Percentiles rank a stretch among this genome's conserved stretches.
Conservation (phyloP, 2,797 vertebrate species). For the Diplodus puntazzo region DNA sequence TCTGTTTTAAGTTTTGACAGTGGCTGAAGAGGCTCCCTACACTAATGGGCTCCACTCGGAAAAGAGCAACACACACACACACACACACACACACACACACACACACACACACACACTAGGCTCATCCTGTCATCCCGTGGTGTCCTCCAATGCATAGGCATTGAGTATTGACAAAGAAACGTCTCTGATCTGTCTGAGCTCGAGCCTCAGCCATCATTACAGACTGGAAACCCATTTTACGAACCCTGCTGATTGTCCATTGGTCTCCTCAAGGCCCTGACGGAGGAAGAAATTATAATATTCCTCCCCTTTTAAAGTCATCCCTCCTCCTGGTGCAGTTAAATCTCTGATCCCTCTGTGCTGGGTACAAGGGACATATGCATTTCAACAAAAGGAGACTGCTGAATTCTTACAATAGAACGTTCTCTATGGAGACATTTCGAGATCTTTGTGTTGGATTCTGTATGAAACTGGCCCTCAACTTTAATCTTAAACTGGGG, state of each 20-base stretch:
- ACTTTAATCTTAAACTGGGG: too few species aligned
- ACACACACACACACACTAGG: constrained; percentile 21
- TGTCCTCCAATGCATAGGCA: constrained; percentile 51
- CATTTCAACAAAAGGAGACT: constrained; percentile 23
- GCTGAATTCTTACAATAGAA: constrained; percentile 5
- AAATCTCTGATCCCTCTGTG: constrained; percentile 57
- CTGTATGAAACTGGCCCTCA: not conserved
- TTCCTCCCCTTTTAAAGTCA: constrained; percentile 32
- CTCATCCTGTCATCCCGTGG: constrained; percentile 60
- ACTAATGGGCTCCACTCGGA: constrained; percentile 71
- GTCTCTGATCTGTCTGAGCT: constrained; percentile 67
- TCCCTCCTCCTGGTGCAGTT: constrained; percentile 57
- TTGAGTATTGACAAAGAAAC: constrained; percentile 57
- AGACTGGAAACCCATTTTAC: constrained; percentile 60
- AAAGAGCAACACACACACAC: constrained; percentile 13
- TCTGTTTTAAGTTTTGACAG: constrained; percentile 64
- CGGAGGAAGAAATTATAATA: not conserved
- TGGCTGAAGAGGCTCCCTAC: constrained; percentile 62
- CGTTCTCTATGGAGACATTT: not conserved
- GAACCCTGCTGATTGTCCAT: constrained; percentile 69
- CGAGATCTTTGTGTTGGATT: not conserved
- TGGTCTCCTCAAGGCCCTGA: constrained; percentile 46
- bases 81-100: constrained; percentile 20
- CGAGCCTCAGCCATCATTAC: constrained; percentile 71
- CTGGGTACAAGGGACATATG: constrained; percentile 12